Conservation (phyloP, 1,140 invertebrate species). For the Orchesella cincta region DNA sequence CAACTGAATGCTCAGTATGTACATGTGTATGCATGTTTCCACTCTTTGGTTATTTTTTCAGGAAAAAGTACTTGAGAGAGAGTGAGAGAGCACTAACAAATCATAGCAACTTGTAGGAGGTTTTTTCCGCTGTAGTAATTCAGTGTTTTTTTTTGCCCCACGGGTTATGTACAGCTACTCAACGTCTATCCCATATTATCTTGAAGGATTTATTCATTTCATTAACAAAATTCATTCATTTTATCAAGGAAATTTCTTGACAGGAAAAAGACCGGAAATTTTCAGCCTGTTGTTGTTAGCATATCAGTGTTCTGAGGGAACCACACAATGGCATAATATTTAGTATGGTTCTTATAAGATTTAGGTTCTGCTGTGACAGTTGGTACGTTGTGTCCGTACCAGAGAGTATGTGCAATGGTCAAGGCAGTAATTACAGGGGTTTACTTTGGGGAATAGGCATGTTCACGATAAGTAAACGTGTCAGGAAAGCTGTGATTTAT, state of each 20-base stretch:
- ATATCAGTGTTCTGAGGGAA: neutral
- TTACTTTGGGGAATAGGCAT: slow-evolving; percentile 5
- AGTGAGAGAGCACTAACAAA: too few relatives aligned
- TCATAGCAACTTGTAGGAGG: too few relatives aligned
- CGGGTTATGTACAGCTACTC: too few relatives aligned
- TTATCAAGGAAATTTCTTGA: slow-evolving; percentile 23
- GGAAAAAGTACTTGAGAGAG: too few relatives aligned
- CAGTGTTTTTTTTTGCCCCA: too few relatives aligned
- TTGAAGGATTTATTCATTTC: slow-evolving; percentile 22
- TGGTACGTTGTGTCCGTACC: neutral
- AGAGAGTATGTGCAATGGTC: too few relatives aligned
- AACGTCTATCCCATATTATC: too few relatives aligned
- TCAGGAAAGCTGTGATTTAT: slow-evolving; percentile 26
- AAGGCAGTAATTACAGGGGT: slow-evolving; percentile 10
- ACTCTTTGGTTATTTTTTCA: neutral
- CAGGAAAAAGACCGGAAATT: slow-evolving; percentile 28
- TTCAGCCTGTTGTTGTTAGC: neutral
- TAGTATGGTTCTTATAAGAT: too few relatives aligned
- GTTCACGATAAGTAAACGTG: slow-evolving; percentile 26
- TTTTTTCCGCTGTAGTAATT: too few relatives aligned
- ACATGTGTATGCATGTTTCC: too few relatives aligned
- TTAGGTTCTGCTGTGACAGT: too few relatives aligned
- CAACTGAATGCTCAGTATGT: too few relatives aligned
- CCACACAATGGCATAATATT: neutral
- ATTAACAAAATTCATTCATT: slow-evolving; percentile 26